Percentiles rank a stretch among this genome's conserved stretches.
Evolutionary conservation across 2,113 vertebrate genomes (phyloP).

Genomic region (Etia nguti): DNA sequence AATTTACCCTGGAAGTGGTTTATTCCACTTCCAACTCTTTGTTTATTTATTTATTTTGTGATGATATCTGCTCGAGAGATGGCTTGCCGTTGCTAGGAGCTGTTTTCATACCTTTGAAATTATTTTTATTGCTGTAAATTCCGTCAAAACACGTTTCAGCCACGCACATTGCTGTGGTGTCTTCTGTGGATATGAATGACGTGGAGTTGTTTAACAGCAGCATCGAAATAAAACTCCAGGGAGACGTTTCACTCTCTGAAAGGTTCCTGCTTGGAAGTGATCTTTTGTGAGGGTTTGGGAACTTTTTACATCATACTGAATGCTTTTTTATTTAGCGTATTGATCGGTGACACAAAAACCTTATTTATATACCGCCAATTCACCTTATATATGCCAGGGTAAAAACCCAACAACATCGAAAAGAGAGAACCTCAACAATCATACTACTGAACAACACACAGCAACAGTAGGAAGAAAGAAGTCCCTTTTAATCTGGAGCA

Average conservation of each 20-base stretch:
- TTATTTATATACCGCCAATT: background rate
- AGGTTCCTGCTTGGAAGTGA: accelerated
- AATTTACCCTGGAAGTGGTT: background rate
- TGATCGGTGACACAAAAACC: accelerated
- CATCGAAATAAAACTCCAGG: background rate
- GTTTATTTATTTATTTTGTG: background rate
- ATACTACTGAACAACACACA: background rate
- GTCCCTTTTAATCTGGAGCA: background rate
- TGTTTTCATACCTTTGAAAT: background rate
- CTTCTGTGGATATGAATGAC: background rate
- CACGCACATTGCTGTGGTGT: background rate
- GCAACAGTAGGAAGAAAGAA: background rate
- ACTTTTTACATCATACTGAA: background rate
- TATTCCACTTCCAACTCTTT: background rate
- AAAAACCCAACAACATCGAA: background rate
- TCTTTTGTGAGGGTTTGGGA: background rate
- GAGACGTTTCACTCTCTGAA: background rate
- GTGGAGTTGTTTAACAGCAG: background rate
- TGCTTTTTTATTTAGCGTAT: accelerated
- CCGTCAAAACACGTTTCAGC: background rate
- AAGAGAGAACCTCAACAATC: background rate
- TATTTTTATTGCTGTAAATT: background rate
- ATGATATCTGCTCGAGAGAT: background rate
- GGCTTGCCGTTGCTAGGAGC: background rate
- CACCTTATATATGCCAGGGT: background rate